Evolutionary conservation across 1,140 invertebrate species (phyloP), one percentile per base, ranked within the genome.

Genomic region (Conopomorpha cramerella): DNA sequence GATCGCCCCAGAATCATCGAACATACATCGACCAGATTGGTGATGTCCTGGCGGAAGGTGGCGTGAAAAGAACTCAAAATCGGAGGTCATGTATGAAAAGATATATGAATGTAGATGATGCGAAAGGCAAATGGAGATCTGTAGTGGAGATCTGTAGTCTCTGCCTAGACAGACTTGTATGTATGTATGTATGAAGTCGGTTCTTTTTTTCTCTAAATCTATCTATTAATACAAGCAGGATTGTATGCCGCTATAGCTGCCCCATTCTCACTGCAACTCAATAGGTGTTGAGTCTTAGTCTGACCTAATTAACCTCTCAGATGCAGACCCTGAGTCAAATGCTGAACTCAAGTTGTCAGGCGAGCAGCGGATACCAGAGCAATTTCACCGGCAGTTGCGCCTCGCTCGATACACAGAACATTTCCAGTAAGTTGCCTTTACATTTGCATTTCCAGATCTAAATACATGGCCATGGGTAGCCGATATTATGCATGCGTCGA

Each of bases 361-460:
- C 58, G 10, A 78, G 74, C 63, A 77, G 72, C 41, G 77, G 77
- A 1, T 79, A 79, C 54, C 77, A 79, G 47, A 79, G 77, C 61
- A 79, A 79, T 56, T 78, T 79, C 48, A 79, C 77, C n/a, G 77
- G 77, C 45, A 77, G 72, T 53, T 63, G 55, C 16, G 67, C 62
- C 2, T 77, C 73, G 0, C 54, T 79, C 14, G 77, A 79, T 39
- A 53, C 58, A 1, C 70, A 79, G 19, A 79, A 76, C 28, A 63
- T 66, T 11, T 77, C 73, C 4, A 73, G 76, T 78, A 41, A 44
- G 23, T 30, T 30, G n/a, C n/a, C n/a, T n/a, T n/a, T n/a, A n/a
- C n/a, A n/a, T n/a, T n/a, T n/a, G n/a, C n/a, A n/a, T n/a, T n/a
- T n/a, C n/a, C n/a, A n/a, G n/a, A n/a, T n/a, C n/a, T n/a, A n/a